Evolutionary conservation across 2,888 invertebrate genomes (phyloP), one percentile per base, ranked within the genome.

Genomic region (Sialis fuliginosa): DNA sequence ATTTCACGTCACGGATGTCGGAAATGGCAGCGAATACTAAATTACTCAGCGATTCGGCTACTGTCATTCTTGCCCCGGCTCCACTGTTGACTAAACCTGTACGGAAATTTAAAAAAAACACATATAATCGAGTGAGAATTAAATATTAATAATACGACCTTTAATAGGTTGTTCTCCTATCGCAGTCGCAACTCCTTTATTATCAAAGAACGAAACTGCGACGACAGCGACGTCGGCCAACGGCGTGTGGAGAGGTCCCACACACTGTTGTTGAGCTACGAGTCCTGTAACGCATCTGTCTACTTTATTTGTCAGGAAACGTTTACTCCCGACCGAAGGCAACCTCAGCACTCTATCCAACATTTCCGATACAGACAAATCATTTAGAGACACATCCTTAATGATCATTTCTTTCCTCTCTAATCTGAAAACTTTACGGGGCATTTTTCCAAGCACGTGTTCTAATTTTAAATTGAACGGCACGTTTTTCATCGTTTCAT

Each of bases 101-200:
- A 22, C 4, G 4, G 22, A 22, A 22, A 22, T 22, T n/a, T n/a
- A n/a, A 22, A 22, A 22, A 22, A 22, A 22, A 22, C 4, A 22
- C 4, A 22, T 22, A 22, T 22, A 22, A 22, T 22, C 4, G 22
- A 22, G 22, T 22, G 4, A 22, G 22, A 22, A 22, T 22, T 2
- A 22, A 4, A 4, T 22, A 22, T 22, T 22, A 22, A 22, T 22
- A 10, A 37, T 10, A 31, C 32, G 31, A 0, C 90, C 91, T 68
- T 96, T 97, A 53, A 96, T 80, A 41, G 97, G 96, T 65, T 97
- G 97, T 51, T 96, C 93, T 39, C 97, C 98, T 51, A 97, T 91
- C 0, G 95, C 85, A 0, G 92, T 92, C 4, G 96, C 97, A 9
- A 90, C 81, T 6, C 97, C 97, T 48, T 78, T 77, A 40, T 71